Evolutionary conservation across 2,797 vertebrate species (phyloP), one percentile per base, ranked within the genome.

Genomic region (Numenius phaeopus): DNA sequence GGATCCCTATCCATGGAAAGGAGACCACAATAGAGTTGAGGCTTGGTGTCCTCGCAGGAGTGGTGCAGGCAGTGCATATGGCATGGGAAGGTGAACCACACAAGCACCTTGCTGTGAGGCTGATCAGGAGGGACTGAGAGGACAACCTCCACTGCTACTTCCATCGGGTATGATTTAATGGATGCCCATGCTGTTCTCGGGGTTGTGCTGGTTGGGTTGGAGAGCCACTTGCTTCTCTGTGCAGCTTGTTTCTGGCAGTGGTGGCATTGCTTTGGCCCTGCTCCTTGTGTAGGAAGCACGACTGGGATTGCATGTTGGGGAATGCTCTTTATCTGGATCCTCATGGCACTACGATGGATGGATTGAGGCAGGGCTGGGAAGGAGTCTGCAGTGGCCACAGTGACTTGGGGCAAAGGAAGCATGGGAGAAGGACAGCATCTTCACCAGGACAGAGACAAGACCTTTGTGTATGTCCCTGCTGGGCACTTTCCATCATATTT

Each of bases 1-100:
- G 39, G n/a, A 57, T 62, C 65, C 42, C 44, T 18, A 11, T 7
- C 47, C 3, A 1, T 14, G 69, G 34, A 19, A 14, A 30, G 49
- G 40, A 8, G 10, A 13, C 0, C 3, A 27, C 0, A 5, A 10
- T 1, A 52, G 40, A 9, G 18, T 1, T 1, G 7, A 54, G 29
- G 49, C 64, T 85, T 37, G 7, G 3, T 62, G 71, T 66, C 34
- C 69, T 34, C 15, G 46, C 8, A 66, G 57, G 32, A 39, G 10
- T 7, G 11, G 19, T 6, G 26, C 49, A 29, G 58, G 8, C 32
- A 50, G 55, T 3, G 5, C 5, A 2, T 16, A 14, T 13, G 22
- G 39, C 12, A 14, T 1, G 50, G 69, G 22, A 65, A 88, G 59
- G 61, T 54, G 46, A 87, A 7, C 24, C 49, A 10, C 8, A 6